Evolutionary conservation across 2,797 vertebrate genomes (phyloP).

Genomic region (Danio albolineatus): DNA sequence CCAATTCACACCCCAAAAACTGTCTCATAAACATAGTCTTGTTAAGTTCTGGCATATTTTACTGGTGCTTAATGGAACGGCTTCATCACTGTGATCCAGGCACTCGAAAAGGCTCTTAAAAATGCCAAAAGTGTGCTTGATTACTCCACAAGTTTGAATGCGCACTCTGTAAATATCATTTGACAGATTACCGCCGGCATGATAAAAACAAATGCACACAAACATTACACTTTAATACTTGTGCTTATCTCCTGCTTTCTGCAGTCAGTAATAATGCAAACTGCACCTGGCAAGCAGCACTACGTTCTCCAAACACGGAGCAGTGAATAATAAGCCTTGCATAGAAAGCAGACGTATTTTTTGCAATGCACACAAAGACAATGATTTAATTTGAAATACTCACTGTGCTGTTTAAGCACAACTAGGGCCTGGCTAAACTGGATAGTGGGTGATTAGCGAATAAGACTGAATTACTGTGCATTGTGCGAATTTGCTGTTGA

Average conservation of each 20-base stretch:
- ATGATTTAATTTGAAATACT: constrained; percentile 5
- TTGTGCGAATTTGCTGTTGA: background rate
- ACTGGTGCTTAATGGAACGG: background rate
- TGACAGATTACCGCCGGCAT: background rate
- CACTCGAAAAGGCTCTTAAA: background rate
- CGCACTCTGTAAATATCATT: background rate
- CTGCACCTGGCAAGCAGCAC: background rate
- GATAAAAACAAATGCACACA: background rate
- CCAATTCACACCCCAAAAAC: background rate
- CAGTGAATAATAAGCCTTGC: background rate
- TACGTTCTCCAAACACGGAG: background rate
- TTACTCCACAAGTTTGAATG: background rate
- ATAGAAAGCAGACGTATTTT: background rate
- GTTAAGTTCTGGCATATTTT: background rate
- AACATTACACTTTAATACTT: background rate
- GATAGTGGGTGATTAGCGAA: background rate
- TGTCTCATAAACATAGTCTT: background rate
- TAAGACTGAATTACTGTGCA: background rate
- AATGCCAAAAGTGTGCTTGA: background rate
- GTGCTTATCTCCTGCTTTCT: background rate
- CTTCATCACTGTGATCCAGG: background rate
- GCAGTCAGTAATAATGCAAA: constrained; percentile 13
- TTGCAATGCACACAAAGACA: constrained; percentile 5
- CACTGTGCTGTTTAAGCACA: background rate
- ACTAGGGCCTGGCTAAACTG: background rate